These are phyloP conservation scores for Tenualosa thibaudeaui DNA, from an alignment of 2,797 vertebrate genomes.

Conservation along the genomic window DNA sequence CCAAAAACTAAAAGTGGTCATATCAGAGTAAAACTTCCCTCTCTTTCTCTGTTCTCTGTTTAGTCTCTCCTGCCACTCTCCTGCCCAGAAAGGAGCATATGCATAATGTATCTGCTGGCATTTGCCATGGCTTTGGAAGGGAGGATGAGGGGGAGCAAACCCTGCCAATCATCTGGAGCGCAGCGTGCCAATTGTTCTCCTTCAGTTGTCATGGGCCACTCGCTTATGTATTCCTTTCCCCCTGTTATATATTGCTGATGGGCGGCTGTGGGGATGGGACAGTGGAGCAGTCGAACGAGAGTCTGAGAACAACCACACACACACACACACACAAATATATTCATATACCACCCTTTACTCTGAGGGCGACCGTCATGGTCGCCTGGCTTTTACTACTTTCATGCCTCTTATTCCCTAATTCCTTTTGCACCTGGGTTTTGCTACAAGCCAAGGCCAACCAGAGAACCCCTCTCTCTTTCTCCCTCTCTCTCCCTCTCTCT, in stretches of 20 bases:
- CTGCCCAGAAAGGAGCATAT: constrained; percentile 42
- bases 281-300: constrained; percentile 2
- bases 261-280: neutral
- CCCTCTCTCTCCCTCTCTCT: neutral
- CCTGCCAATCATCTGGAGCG: constrained; percentile 50
- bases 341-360: constrained; percentile 46
- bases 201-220: constrained; percentile 55
- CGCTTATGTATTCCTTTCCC: constrained; percentile 48
- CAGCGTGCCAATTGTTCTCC: constrained; percentile 56
- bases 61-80: neutral
- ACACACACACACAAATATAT: constrained; percentile 37
- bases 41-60: neutral
- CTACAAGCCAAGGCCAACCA: constrained; percentile 6
- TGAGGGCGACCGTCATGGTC: constrained; percentile 60
- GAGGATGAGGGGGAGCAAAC: constrained; percentile 48
- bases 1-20: neutral
- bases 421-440: constrained; percentile 58
- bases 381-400: constrained; percentile 60
- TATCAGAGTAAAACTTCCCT: constrained; percentile 1
- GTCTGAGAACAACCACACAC: neutral
- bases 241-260: constrained; percentile 19
- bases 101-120: constrained; percentile 59
- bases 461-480: neutral
- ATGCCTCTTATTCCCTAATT: constrained; percentile 67
- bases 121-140: constrained; percentile 50